Evolutionary conservation across 1,140 invertebrate species (phyloP).

Genomic region (Aphis gossypii): DNA sequence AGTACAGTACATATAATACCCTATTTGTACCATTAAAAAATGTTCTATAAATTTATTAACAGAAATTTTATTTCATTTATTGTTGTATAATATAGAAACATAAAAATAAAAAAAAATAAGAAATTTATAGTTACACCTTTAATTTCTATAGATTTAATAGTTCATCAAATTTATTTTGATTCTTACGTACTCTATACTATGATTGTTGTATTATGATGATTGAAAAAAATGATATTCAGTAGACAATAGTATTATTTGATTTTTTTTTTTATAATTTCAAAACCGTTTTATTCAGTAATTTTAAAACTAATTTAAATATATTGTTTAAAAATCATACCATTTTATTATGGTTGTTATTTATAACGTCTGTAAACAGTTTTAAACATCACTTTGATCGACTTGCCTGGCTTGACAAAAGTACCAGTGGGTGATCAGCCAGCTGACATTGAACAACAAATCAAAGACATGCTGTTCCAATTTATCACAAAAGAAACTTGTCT

Average conservation of each 20-base stretch:
- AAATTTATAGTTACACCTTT: background rate
- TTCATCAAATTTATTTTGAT: background rate
- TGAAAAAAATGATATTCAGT: background rate
- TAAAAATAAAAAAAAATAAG: too few species aligned
- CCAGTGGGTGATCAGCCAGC: conserved; percentile 93
- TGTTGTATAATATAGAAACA: background rate
- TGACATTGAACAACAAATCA: conserved; percentile 94
- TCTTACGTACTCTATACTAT: background rate
- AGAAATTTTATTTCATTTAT: background rate
- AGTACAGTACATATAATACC: conserved; percentile 62
- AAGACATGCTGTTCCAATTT: conserved; percentile 93
- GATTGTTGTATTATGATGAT: background rate
- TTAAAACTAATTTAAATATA: background rate
- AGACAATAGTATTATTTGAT: background rate
- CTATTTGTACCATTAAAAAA: background rate
- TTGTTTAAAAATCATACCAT: conserved; percentile 13
- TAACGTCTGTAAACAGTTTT: conserved; percentile 73
- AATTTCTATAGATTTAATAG: background rate
- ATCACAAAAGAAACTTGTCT: conserved; percentile 92
- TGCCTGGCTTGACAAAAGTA: conserved; percentile 94
- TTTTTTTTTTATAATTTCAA: background rate
- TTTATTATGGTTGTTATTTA: conserved; percentile 57
- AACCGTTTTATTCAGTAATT: background rate
- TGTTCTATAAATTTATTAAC: background rate
- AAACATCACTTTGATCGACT: conserved; percentile 94